Percentiles rank a stretch among this genome's conserved stretches.
phyloP scores from a whole-genome alignment of 1,140 invertebrate species.

The Propsilocerus akamusi region DNA sequence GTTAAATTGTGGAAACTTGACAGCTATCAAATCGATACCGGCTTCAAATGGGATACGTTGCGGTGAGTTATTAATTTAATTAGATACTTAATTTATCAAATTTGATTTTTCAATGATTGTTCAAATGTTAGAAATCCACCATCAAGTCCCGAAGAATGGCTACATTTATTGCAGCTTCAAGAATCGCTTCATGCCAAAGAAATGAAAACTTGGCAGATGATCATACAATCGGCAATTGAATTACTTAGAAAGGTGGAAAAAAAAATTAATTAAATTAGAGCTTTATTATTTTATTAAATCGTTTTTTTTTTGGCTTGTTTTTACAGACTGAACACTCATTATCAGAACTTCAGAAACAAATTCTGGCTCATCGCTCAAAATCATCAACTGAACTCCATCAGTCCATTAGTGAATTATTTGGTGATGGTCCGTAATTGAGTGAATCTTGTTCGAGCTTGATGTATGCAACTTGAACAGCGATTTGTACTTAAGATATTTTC shows the following conservation, averaged over 20 bases:
- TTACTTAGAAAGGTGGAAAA: conserved; percentile 37
- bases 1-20: conserved; percentile 63
- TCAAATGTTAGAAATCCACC: conserved; percentile 28
- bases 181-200: conserved; percentile 54
- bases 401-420: no score
- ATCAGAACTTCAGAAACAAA: conserved; percentile 32
- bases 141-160: conserved; percentile 56
- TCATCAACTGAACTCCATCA: no score
- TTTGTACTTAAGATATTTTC: no score
- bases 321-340: conserved; percentile 34
- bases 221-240: conserved; percentile 43
- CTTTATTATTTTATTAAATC: conserved; percentile 4
- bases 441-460: no score
- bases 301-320: conserved; percentile 8
- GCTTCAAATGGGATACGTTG: background rate
- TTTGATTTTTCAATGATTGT: background rate
- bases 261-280: background rate
- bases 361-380: conserved; percentile 13
- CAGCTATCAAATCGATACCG: conserved; percentile 13
- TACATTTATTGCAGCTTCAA: conserved; percentile 53
- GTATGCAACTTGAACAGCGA: no score
- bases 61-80: background rate
- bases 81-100: background rate
- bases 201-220: conserved; percentile 55
- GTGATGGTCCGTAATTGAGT: no score